Conservation (phyloP, 2,797 vertebrate genomes). For the Macrochelys suwanniensis region DNA sequence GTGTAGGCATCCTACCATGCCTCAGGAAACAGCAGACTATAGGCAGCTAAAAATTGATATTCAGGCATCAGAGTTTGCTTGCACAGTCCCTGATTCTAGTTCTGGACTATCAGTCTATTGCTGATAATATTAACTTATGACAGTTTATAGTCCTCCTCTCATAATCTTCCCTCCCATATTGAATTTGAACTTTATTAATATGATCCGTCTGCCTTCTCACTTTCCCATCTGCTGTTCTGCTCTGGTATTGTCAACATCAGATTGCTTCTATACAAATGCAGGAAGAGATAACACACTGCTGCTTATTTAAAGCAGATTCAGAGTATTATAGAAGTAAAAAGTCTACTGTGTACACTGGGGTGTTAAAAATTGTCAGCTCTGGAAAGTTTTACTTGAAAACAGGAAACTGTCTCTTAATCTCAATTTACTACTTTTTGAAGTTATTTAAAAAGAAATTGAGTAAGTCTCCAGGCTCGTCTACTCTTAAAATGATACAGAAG, state of each 20-base stretch:
- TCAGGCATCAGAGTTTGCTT: neutral
- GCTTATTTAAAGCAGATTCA: neutral
- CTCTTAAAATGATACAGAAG: neutral
- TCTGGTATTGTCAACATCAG: neutral
- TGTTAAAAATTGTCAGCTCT: neutral
- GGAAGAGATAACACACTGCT: neutral
- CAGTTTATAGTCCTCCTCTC: neutral
- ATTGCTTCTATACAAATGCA: neutral
- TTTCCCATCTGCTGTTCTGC: neutral
- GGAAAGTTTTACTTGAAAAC: neutral
- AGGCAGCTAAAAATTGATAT: neutral
- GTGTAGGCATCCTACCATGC: neutral
- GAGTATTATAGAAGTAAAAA: neutral
- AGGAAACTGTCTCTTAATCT: neutral
- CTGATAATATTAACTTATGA: rapidly evolving
- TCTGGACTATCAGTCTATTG: neutral
- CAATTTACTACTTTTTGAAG: neutral
- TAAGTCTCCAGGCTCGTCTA: neutral
- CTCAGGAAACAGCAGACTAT: neutral
- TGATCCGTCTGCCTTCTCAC: neutral
- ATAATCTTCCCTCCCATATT: neutral
- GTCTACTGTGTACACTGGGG: rapidly evolving
- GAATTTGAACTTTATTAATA: slow-evolving; percentile 10
- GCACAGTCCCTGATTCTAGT: neutral
- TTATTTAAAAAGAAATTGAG: neutral